Conservation (phyloP, 1,140 invertebrate species). For the Orussus abietinus region DNA sequence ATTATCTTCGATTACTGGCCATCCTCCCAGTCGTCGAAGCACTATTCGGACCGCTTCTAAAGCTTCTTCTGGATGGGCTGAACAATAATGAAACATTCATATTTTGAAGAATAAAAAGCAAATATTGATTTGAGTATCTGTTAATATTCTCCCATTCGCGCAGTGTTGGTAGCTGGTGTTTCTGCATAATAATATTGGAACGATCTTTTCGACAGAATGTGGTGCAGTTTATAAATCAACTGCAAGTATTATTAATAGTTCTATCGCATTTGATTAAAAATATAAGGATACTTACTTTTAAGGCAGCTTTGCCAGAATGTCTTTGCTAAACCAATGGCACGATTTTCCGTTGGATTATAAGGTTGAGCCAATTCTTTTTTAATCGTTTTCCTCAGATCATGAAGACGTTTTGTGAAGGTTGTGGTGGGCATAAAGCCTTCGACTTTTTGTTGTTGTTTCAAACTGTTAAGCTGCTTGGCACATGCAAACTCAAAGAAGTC, state of each 20-base stretch:
- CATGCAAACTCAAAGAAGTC: slow-evolving; percentile 20
- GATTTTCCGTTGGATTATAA: slow-evolving; percentile 1
- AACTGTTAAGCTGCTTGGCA: slow-evolving; percentile 15
- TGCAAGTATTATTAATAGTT: no score
- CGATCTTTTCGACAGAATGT: no score
- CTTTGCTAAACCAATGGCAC: slow-evolving; percentile 10
- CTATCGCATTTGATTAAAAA: no score
- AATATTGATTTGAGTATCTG: not conserved
- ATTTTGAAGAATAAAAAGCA: not conserved
- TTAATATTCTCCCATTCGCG: not conserved
- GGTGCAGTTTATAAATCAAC: no score
- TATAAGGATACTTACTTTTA: slow-evolving; percentile 11
- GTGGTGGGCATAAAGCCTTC: no score
- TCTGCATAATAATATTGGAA: no score
- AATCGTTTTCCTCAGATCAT: slow-evolving; percentile 9
- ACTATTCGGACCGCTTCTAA: slow-evolving; percentile 9
- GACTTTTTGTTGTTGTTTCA: no score
- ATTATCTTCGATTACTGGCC: slow-evolving; percentile 15
- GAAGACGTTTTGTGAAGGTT: slow-evolving; percentile 9
- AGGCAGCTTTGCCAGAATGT: slow-evolving; percentile 18
- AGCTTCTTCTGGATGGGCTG: slow-evolving; percentile 9
- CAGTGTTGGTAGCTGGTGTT: no score
- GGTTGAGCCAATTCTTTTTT: slow-evolving; percentile 11
- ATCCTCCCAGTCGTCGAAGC: slow-evolving; percentile 16
- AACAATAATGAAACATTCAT: slow-evolving; percentile 6